Conservation (phyloP, 2,113 vertebrate genomes). For the Arenaria interpres region DNA sequence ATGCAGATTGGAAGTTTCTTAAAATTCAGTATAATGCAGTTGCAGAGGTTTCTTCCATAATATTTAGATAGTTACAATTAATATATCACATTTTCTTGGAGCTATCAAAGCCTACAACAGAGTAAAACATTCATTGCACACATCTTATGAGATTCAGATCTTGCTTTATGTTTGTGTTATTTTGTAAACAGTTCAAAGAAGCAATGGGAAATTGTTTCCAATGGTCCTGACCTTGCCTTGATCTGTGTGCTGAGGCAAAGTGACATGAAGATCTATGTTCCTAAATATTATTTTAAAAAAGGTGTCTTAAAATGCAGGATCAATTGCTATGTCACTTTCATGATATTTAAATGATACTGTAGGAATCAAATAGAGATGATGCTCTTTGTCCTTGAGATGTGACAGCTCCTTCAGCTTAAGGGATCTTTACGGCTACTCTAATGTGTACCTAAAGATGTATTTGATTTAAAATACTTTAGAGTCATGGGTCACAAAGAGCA, state of each 20-base stretch:
- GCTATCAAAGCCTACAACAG: not conserved
- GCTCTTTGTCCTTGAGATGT: constrained; percentile 13
- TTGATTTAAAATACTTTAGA: constrained; percentile 35
- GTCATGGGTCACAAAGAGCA: constrained; percentile 8
- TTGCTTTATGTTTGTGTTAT: not conserved
- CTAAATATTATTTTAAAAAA: not conserved
- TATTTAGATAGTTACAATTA: not conserved
- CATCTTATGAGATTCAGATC: not conserved
- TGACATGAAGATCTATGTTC: not conserved
- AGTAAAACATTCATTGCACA: not conserved
- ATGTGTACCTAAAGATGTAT: not conserved
- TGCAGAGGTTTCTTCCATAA: not conserved
- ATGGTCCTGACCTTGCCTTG: not conserved
- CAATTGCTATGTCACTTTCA: not conserved
- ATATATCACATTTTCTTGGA: not conserved
- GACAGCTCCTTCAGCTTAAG: not conserved
- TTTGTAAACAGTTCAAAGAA: not conserved
- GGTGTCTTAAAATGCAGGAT: not conserved
- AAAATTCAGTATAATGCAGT: not conserved
- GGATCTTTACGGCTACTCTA: not conserved
- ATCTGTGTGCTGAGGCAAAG: not conserved
- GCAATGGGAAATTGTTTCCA: not conserved
- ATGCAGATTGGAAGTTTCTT: not conserved
- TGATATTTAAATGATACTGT: not conserved
- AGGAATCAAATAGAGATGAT: not conserved